Conservation (phyloP, 2,888 invertebrate genomes). For the Helobdella robusta region DNA sequence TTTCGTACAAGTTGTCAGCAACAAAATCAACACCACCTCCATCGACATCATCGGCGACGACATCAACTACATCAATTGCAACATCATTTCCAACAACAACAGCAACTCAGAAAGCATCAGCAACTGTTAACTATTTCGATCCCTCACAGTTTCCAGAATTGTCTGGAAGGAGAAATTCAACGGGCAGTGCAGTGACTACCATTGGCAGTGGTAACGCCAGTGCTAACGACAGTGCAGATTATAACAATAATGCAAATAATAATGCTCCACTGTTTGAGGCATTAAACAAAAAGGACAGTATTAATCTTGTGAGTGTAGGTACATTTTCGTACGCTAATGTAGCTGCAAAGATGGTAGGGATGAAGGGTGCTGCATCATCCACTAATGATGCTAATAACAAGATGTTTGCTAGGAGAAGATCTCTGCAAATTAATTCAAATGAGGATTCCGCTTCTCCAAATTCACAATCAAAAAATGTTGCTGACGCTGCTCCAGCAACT, state of each 20-base stretch:
- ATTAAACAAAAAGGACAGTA: not conserved
- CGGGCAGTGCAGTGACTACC: conserved; percentile 5
- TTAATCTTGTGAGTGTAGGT: not conserved
- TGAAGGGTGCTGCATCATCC: no score
- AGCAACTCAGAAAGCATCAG: conserved; percentile 5
- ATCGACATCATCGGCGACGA: not conserved
- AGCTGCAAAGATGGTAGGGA: conserved; percentile 12
- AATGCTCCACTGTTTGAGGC: not conserved
- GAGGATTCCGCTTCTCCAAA: not conserved
- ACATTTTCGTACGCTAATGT: conserved; percentile 3
- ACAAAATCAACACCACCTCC: not conserved
- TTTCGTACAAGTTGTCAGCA: not conserved
- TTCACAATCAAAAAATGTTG: no score
- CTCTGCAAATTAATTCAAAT: conserved; percentile 9
- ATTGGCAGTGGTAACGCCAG: no score
- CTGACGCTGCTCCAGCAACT: no score
- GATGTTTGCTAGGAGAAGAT: no score
- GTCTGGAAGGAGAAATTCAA: conserved; percentile 10
- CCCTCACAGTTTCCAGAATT: conserved; percentile 13
- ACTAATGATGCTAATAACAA: no score
- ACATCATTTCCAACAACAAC: not conserved
- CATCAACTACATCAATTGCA: not conserved
- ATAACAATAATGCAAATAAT: no score
- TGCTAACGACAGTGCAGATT: no score
- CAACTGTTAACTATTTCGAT: not conserved